Evolutionary conservation across 2,113 vertebrate genomes (phyloP), one percentile per base, ranked within the genome.

Genomic region (Scomber scombrus): DNA sequence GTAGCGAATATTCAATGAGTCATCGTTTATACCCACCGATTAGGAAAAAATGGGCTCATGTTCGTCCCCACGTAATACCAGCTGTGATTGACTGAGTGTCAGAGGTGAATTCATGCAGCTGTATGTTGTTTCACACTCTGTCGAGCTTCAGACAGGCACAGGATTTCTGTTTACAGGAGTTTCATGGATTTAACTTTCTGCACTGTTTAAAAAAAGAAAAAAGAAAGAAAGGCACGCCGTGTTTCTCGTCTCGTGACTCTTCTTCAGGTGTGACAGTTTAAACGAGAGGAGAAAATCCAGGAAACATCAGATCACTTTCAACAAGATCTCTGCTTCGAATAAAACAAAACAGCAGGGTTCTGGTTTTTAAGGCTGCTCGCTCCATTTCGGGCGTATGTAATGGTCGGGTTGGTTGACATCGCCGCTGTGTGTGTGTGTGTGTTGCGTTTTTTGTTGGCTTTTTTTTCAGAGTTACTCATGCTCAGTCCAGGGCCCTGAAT

Each of bases 351-450:
- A 73, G 46, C 76, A 7, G 29, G 61, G 71, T 58, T 71, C 49
- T 56, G 60, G 34, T 40, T 40, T 75, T 71, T 78, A 65, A 71
- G 80, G 80, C 71, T n/a, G 43, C 84, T 52, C 23, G 71, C 80
- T 71, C 91, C 93, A 92, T 93, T 93, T 91, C 19, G 10, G 87
- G 90, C 61, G 3, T 55, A 55, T 0, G 65, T 92, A 91, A 92
- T 92, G 77, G 90, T 64, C 5, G 66, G 91, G 78, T 88, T 81
- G 83, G 78, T 88, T 81, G 83, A 75, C 26, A 58, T 79, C 34
- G 51, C 68, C 21, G 85, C 19, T 78, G 90, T 65, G 81, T 12
- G 65, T 64, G 23, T 26, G 23, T 26, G 23, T 26, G 23, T 26
- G 23, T 26, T 26, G 23, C 2, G 23, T 26, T 26, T 26, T 26